Base-by-base conservation (phyloP, 2,797 vertebrate genomes). In the Esox masquinongy region DNA sequence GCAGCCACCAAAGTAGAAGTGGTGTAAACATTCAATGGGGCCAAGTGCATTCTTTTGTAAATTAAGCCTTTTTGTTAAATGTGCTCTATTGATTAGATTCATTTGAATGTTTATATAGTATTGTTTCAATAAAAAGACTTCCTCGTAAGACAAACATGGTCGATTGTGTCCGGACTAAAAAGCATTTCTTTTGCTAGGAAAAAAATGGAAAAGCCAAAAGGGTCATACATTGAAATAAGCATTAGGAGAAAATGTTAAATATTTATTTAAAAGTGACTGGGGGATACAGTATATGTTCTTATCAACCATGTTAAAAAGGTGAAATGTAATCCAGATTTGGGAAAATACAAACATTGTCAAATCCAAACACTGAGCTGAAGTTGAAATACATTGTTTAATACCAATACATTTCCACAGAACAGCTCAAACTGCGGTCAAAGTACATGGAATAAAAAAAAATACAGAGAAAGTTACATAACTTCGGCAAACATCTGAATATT, bases 381-480 rank as follows among this genome's bases (percentile, higher is more conserved):
- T 96, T 96, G 95, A 94, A 94, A 94, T 86, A 72, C 83, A 88
- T 91, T 83, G 66, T 87, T 89, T 92, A 86, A 92, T 75, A 91
- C 90, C 90, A 90, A 88, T 81, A 78, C 24, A n/a, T 31, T 36
- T 66, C 61, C 43, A 67, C 15, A 68, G 75, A 87, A 85, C 80
- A 85, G 82, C 24, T 85, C 88, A 88, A 68, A 24, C 39, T 67
- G 47, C 59, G 71, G 15, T 72, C 43, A 79, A 74, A 79, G 69
- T 56, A 81, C 77, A 29, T 63, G 79, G 87, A 84, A 84, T 85
- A 83, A 47, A 11, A 89, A 79, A 81, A 82, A 80, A 87, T 56
- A 50, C 49, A 56, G 9, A 24, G 56, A 26, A 11, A 47, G 43
- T 47, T 47, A 47, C 6, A 2, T 47, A 12, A 47, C 43, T 47